Conservation (phyloP, 2,113 vertebrate species). For the Pteropus alecto region DNA sequence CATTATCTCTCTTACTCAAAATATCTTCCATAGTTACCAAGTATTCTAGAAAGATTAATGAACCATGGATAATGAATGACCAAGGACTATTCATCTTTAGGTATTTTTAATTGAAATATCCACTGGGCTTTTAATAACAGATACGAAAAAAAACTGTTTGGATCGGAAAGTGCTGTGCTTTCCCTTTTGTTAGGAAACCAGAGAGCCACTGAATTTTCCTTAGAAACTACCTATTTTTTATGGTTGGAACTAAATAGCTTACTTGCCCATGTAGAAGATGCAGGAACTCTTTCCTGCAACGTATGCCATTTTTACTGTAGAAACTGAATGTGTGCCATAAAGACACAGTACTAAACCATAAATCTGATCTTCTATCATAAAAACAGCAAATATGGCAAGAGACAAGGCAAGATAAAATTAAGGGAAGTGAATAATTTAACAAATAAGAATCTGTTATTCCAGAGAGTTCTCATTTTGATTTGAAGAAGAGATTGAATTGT, state of each 20-base stretch:
- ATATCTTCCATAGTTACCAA: conserved; percentile 74
- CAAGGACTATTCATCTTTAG: conserved; percentile 75
- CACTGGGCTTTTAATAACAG: conserved; percentile 82
- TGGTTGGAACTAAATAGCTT: conserved; percentile 65
- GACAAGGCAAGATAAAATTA: conserved; percentile 78
- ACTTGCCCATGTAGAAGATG: conserved; percentile 38
- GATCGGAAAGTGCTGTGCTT: conserved; percentile 87
- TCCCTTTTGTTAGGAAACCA: conserved; percentile 78
- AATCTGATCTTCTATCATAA: conserved; percentile 41
- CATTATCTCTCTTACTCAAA: conserved; percentile 58
- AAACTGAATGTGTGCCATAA: conserved; percentile 48
- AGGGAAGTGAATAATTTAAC: conserved; percentile 79
- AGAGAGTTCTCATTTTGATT: conserved; percentile 82
- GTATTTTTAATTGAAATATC: conserved; percentile 78
- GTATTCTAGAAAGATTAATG: conserved; percentile 73
- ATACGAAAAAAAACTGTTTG: conserved; percentile 77
- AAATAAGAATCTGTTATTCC: conserved; percentile 78
- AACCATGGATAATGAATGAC: conserved; percentile 77
- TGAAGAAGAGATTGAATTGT: conserved; percentile 83
- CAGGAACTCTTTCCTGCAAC: conserved; percentile 28
- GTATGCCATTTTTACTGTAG: conserved; percentile 57
- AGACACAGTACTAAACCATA: conserved; percentile 58
- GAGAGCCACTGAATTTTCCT: conserved; percentile 81
- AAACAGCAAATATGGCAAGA: conserved; percentile 71
- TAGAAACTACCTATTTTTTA: conserved; percentile 76